phyloP scores from a whole-genome alignment of 2,797 vertebrate genomes.

The Centropyge bicolor region DNA sequence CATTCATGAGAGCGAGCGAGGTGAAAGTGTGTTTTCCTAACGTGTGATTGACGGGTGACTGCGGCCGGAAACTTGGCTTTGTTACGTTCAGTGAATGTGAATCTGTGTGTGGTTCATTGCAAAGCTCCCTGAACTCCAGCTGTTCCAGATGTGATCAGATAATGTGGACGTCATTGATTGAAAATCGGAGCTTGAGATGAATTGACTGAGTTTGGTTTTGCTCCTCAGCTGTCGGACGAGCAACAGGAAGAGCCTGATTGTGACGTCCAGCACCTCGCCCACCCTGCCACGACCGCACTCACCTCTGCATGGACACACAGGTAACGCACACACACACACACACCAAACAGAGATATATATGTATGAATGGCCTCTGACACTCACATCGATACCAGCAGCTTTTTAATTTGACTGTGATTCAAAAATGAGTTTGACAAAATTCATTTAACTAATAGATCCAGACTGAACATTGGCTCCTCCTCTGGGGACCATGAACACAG shows the following conservation, averaged over 20 bases:
- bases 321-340: slow-evolving; percentile 79
- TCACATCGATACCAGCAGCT: not conserved
- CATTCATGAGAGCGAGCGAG: slow-evolving; percentile 14
- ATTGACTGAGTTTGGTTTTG: slow-evolving; percentile 25
- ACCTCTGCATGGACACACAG: slow-evolving; percentile 94
- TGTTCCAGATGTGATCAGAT: not conserved
- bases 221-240: slow-evolving; percentile 93
- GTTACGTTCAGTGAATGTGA: not conserved
- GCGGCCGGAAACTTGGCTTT: not conserved
- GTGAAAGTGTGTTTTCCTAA: not conserved
- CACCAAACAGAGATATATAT: not conserved
- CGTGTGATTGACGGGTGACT: not conserved
- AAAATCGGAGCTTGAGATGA: not conserved
- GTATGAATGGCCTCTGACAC: not conserved
- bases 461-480: not conserved
- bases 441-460: too few relatives aligned
- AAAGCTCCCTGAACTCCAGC: not conserved
- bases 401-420: not conserved
- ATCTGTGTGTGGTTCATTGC: slow-evolving; percentile 46
- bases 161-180: not conserved
- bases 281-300: slow-evolving; percentile 96
- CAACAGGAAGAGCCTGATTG: slow-evolving; percentile 98
- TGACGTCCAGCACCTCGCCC: slow-evolving; percentile 96
- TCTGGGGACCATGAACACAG: not conserved
- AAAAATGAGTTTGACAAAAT: too few relatives aligned